Conservation (phyloP, 2,113 vertebrate genomes). For the Antennarius striatus region DNA sequence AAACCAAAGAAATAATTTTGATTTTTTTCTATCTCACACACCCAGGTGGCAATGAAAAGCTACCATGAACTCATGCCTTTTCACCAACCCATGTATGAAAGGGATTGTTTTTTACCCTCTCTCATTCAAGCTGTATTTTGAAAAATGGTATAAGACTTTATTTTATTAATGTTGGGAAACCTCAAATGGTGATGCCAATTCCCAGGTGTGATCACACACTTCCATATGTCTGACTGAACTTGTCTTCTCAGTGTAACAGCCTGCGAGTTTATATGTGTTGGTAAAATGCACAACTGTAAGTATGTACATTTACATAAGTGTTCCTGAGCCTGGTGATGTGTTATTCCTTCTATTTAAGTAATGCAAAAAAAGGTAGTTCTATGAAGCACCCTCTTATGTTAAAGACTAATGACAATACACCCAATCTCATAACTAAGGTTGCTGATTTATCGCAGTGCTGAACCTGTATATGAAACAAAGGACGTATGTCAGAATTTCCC, state of each 20-base stretch:
- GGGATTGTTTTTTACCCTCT: not conserved
- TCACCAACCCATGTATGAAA: slow-evolving; percentile 10
- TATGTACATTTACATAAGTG: slow-evolving; percentile 3
- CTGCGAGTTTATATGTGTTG: too few species aligned
- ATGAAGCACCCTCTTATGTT: slow-evolving; percentile 29
- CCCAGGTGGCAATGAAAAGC: slow-evolving; percentile 26
- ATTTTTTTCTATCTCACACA: slow-evolving; percentile 50
- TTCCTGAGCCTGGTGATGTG: slow-evolving; percentile 18
- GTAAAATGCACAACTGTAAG: too few species aligned
- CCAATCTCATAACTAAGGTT: slow-evolving; percentile 4
- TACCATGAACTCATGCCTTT: slow-evolving; percentile 30
- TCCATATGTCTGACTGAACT: too few species aligned
- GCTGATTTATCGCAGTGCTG: not conserved
- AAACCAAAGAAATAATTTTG: slow-evolving; percentile 65
- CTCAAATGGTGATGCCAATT: too few species aligned
- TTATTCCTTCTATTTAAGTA: slow-evolving; percentile 33
- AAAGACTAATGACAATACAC: slow-evolving; percentile 5
- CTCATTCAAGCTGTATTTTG: not conserved
- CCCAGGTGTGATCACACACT: too few species aligned
- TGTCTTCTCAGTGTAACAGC: too few species aligned
- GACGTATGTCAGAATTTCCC: too few species aligned
- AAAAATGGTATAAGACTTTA: too few species aligned
- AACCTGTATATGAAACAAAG: not conserved
- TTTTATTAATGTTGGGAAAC: too few species aligned
- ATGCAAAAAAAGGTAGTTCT: slow-evolving; percentile 17